Evolutionary conservation across 2,113 vertebrate genomes (phyloP), one percentile per base, ranked within the genome.

Genomic region (Salminus brasiliensis): DNA sequence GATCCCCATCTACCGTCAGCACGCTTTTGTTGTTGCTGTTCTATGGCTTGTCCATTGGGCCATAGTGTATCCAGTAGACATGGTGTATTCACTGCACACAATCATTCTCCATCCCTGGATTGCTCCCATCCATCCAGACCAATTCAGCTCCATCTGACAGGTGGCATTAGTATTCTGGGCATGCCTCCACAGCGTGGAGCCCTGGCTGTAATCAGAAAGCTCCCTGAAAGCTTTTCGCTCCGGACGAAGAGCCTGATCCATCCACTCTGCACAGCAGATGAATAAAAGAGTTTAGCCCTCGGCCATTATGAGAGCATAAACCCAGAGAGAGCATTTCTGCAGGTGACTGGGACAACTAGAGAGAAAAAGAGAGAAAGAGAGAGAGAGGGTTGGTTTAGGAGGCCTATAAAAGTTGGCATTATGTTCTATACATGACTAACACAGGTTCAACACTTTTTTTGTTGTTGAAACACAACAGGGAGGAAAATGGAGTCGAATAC

Each of bases 271-370:
- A 89, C 89, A 88, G 83, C 88, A 83, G 89, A 93, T 91, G 89
- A 92, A 93, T 91, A 93, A 91, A 89, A 91, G 81, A 90, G 85
- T 84, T 75, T 90, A 90, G 87, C 87, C 86, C 53, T 72, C 84
- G 85, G 87, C 88, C 91, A 89, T 90, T 90, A 91, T 88, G 89
- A 91, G 88, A 89, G 85, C 84, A 85, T 70, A 70, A 92, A 92
- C 85, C 86, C 86, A 84, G 87, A 85, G 89, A n/a, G n/a, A 89
- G 83, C 90, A 39, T 91, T 92, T 91, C 91, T 89, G 91, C 90
- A 91, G 89, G 89, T 90, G 88, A 92, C 88, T 86, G 85, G 88
- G 85, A 90, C n/a, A 66, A 88, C 87, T 79, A 68, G 79, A 88
- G 41, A 89, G 85, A 88, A 86, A 85, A 80, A 80, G 87, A 82